Percentiles rank a stretch among this genome's conserved stretches.
Evolutionary conservation across 2,113 vertebrate genomes (phyloP).

Genomic region (Piliocolobus tephrosceles): DNA sequence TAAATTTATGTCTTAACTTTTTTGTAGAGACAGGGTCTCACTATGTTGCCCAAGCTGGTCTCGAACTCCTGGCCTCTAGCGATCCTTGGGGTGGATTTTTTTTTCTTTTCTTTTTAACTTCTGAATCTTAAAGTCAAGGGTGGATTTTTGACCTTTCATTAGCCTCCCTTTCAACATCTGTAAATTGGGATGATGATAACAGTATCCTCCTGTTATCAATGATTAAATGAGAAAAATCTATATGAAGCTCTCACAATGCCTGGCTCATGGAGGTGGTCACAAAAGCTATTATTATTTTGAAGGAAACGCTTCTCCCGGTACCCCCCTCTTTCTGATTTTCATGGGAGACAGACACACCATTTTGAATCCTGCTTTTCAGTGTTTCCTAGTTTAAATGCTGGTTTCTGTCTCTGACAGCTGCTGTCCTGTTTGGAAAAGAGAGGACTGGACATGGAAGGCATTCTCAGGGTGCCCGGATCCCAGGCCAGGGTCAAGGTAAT

Average conservation of each 20-base stretch:
- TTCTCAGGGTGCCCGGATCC: slow-evolving; percentile 93
- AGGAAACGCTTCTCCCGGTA: not conserved
- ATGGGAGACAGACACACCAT: not conserved
- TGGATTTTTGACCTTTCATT: not conserved
- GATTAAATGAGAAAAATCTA: not conserved
- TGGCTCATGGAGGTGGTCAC: not conserved
- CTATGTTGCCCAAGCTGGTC: no score
- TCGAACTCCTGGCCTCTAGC: no score
- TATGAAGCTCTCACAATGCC: not conserved
- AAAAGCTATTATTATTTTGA: not conserved
- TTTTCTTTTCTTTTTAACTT: no score
- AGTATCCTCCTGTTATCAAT: not conserved
- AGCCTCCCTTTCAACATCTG: not conserved
- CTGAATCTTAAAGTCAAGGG: no score
- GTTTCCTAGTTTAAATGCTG: not conserved
- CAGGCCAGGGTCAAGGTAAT: slow-evolving; percentile 93
- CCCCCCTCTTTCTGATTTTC: not conserved
- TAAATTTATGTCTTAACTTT: no score
- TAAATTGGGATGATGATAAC: not conserved
- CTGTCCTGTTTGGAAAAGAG: slow-evolving; percentile 93
- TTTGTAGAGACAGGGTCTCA: no score
- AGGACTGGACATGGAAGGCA: slow-evolving; percentile 92
- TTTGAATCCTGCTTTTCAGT: not conserved
- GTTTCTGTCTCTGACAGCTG: slow-evolving; percentile 82
- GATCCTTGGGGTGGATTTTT: no score